Percentiles rank a stretch among this genome's conserved stretches.
Conservation (phyloP, 2,113 vertebrate genomes). For the Caranx ignobilis region DNA sequence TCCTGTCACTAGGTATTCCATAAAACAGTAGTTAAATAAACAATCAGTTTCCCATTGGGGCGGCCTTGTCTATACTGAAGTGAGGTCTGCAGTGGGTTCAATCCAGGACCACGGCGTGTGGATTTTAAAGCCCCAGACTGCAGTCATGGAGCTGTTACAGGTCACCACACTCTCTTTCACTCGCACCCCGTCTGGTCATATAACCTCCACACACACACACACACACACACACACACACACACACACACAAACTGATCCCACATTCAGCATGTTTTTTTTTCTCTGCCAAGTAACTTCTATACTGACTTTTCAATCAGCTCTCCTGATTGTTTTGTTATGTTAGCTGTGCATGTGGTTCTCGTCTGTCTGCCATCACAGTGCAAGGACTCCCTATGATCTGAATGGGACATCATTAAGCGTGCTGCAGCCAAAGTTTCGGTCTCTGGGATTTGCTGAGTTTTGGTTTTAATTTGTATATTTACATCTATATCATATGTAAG, state of each 20-base stretch:
- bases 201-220: slow-evolving; percentile 59
- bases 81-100: slow-evolving; percentile 71
- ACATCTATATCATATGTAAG: not conserved
- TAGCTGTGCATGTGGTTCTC: slow-evolving; percentile 18
- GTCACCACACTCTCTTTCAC: slow-evolving; percentile 79
- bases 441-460: not conserved
- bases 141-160: slow-evolving; percentile 77
- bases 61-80: slow-evolving; percentile 60
- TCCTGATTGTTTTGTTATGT: slow-evolving; percentile 36
- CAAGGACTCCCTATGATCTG: slow-evolving; percentile 23
- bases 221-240: too few relatives aligned
- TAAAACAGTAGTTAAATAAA: slow-evolving; percentile 86
- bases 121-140: slow-evolving; percentile 76
- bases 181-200: slow-evolving; percentile 67
- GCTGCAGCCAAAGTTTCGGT: not conserved
- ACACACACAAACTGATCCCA: slow-evolving; percentile 28
- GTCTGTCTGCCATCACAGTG: slow-evolving; percentile 2
- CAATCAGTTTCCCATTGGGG: slow-evolving; percentile 78
- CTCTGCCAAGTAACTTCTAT: slow-evolving; percentile 38
- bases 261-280: slow-evolving; percentile 58
- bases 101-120: slow-evolving; percentile 62
- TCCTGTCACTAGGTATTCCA: slow-evolving; percentile 84
- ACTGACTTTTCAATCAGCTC: slow-evolving; percentile 48
- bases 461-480: not conserved
- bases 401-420: slow-evolving; percentile 12